Conservation (phyloP, 2,113 vertebrate species). For the Stictonetta naevosa region DNA sequence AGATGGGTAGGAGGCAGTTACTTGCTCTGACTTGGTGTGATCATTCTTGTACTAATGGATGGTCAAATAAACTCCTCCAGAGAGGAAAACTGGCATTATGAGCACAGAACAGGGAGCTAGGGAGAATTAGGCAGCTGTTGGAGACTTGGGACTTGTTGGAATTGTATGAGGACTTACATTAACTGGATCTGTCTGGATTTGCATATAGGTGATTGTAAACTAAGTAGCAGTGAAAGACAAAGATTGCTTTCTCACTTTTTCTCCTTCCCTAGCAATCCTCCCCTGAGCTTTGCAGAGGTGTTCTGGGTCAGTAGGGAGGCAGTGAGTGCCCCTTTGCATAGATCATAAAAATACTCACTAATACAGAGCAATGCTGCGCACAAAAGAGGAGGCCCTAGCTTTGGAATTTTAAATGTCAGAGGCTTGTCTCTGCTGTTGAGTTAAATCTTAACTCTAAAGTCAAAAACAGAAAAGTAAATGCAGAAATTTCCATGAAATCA, state of each 20-base stretch:
- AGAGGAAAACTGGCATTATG: neutral
- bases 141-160: neutral
- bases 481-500: neutral
- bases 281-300: neutral
- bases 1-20: neutral
- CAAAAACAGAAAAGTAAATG: neutral
- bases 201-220: neutral
- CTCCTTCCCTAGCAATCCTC: neutral
- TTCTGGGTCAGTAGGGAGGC: neutral
- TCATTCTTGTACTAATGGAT: neutral
- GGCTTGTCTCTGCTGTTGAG: neutral
- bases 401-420: neutral
- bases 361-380: neutral
- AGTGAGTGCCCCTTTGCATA: neutral
- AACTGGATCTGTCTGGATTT: neutral
- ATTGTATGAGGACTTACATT: neutral
- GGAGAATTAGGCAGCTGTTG: neutral
- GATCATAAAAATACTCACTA: neutral
- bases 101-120: neutral
- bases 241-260: neutral
- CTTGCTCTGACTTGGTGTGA: neutral
- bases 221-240: neutral
- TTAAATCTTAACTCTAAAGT: neutral
- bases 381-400: neutral
- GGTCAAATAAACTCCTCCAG: neutral